Conservation (phyloP, 2,888 invertebrate genomes). For the Euproctis similis region DNA sequence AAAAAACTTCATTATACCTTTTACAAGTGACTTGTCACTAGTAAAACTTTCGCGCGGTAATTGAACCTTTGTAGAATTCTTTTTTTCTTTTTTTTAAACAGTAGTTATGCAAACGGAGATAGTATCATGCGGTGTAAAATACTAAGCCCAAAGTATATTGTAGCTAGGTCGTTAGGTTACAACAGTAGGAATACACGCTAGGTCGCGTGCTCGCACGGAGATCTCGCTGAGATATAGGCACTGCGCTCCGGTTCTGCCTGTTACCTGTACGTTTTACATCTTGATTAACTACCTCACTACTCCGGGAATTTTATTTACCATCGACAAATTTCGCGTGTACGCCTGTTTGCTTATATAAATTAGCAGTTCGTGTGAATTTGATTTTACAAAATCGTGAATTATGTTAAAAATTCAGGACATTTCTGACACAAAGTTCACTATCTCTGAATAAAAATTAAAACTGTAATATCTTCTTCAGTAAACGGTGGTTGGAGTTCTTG, state of each 20-base stretch:
- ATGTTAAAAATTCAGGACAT: too few species aligned
- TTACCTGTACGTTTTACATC: slow-evolving; percentile 14
- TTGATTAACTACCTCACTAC: slow-evolving; percentile 15
- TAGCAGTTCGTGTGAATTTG: too few species aligned
- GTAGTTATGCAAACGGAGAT: slow-evolving; percentile 14
- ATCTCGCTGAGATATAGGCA: slow-evolving; percentile 27
- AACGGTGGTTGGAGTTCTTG: slow-evolving; percentile 97
- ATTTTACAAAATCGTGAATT: too few species aligned
- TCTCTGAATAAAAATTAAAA: too few species aligned
- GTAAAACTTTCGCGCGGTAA: too few species aligned
- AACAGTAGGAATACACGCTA: slow-evolving; percentile 37
- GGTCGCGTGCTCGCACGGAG: slow-evolving; percentile 35
- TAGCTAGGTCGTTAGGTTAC: slow-evolving; percentile 35
- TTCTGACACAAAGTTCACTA: too few species aligned
- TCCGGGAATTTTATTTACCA: slow-evolving; percentile 5
- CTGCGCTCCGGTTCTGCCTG: slow-evolving; percentile 17
- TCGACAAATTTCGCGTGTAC: slow-evolving; percentile 4
- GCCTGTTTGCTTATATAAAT: too few species aligned
- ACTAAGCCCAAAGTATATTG: slow-evolving; percentile 31
- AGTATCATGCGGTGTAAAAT: slow-evolving; percentile 17
- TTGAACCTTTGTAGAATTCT: too few species aligned
- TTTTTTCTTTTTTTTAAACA: too few species aligned
- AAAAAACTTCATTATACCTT: too few species aligned
- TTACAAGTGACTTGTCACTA: too few species aligned
- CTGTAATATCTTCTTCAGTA: too few species aligned